Evolutionary conservation across 2,113 vertebrate genomes (phyloP), one percentile per base, ranked within the genome.

Genomic region (Orthonyx spaldingii): DNA sequence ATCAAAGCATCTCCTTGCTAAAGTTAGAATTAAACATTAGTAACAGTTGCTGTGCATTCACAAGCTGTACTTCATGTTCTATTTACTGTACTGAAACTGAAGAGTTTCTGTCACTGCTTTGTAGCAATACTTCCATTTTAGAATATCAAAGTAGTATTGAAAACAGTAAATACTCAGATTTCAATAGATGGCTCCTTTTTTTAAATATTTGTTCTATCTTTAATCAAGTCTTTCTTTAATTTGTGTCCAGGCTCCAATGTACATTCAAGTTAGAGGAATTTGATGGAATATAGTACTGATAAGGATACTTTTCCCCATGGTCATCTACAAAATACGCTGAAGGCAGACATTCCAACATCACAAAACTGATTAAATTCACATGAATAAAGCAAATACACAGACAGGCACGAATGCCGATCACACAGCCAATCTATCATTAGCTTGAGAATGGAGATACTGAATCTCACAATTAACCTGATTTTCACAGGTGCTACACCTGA

Each of bases 381-480:
- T 1, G 32, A 69, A 65, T 41, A 44, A 84, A 60, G 30, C 15
- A 81, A 59, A 59, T 7, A 60, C 14, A 44, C 0, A 57, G 41
- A 68, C 28, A 68, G 19, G 13, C 16, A 79, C 6, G 8, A 72
- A 72, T 35, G 59, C 7, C 0, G 0, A 35, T 9, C 9, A 47
- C 0, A 5, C 15, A 42, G 28, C 3, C 0, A 1, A 52, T 21
- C 9, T 28, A 23, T 9, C 37, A 68, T 52, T 33, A 76, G 24
- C 27, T 59, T 41, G 39, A 85, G 65, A 75, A 41, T 19, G 39
- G 75, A 50, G 56, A n/a, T 19, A 52, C 0, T 10, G 18, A 33
- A 72, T 52, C 14, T 64, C 39, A 37, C 32, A 44, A 21, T 42
- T 39, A 28, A n/a, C 56, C 23, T 24, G 22, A 64, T n/a, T 63